Evolutionary conservation across 2,113 vertebrate genomes (phyloP).

Genomic region (Scortum barcoo): DNA sequence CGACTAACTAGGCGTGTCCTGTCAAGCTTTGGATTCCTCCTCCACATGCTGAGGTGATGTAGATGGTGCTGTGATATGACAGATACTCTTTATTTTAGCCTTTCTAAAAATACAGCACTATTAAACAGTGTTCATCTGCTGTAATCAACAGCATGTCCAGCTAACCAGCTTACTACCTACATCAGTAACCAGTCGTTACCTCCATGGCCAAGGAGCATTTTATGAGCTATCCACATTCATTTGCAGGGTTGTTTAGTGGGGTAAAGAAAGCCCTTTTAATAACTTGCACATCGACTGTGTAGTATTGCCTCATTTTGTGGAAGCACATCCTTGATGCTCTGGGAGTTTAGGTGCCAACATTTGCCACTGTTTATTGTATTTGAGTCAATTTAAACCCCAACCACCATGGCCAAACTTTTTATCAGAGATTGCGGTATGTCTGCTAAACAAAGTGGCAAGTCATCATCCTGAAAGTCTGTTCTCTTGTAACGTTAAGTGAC

Average conservation of each 20-base stretch:
- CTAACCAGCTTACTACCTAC: not conserved
- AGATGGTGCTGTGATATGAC: not conserved
- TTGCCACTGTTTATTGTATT: not conserved
- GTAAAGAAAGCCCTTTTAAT: not conserved
- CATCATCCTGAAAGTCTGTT: too few relatives aligned
- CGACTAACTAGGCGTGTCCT: not conserved
- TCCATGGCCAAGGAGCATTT: not conserved
- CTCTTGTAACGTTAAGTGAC: not conserved
- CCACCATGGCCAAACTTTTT: too few relatives aligned
- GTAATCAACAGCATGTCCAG: not conserved
- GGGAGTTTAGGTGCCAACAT: not conserved
- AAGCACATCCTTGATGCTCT: not conserved
- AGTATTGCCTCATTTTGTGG: too few relatives aligned
- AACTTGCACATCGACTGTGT: not conserved
- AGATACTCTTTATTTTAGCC: too few relatives aligned
- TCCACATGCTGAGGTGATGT: too few relatives aligned
- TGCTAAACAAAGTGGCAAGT: too few relatives aligned
- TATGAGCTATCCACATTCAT: too few relatives aligned
- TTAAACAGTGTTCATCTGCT: not conserved
- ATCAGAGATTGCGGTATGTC: too few relatives aligned
- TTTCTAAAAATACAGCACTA: not conserved
- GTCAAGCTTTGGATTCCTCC: too few relatives aligned
- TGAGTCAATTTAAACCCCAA: not conserved
- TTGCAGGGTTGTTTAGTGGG: not conserved
- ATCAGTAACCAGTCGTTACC: not conserved